phyloP scores from a whole-genome alignment of 92 coral and sea anemone species.

The Porites divaricata region DNA sequence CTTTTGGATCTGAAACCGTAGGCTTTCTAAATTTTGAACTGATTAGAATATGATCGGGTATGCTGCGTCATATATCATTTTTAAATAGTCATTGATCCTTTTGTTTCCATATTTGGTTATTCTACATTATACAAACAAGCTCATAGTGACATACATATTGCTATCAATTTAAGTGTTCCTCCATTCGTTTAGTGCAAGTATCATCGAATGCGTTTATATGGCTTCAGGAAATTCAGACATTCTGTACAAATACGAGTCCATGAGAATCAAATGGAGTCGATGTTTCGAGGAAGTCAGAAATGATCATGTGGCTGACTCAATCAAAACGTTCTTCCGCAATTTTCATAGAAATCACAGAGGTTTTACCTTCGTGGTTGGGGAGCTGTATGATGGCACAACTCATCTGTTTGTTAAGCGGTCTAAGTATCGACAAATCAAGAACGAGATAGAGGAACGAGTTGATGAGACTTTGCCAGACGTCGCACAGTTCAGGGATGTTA shows the following conservation, averaged over 20 bases:
- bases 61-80: too few relatives aligned
- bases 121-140: too few relatives aligned
- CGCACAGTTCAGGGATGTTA: slow-evolving; percentile 1
- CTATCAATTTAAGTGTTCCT: not conserved
- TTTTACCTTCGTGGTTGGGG: slow-evolving; percentile 51
- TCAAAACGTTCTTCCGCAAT: slow-evolving; percentile 48
- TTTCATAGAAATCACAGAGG: slow-evolving; percentile 50
- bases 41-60: too few relatives aligned
- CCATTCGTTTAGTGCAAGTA: not conserved
- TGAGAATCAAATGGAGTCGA: slow-evolving; percentile 43
- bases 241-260: slow-evolving; percentile 51
- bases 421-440: slow-evolving; percentile 53
- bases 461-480: slow-evolving; percentile 38
- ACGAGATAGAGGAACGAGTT: slow-evolving; percentile 53
- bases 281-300: slow-evolving; percentile 16
- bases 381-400: slow-evolving; percentile 53
- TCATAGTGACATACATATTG: not conserved
- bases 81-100: too few relatives aligned
- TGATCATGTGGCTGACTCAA: not conserved
- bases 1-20: too few relatives aligned
- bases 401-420: slow-evolving; percentile 48
- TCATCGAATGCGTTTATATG: not conserved
- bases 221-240: slow-evolving; percentile 5
- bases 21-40: too few relatives aligned
- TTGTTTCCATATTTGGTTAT: too few relatives aligned